A percentile compares a stretch with the other conserved stretches of the same genome.
Conservation (phyloP, 2,888 invertebrate genomes). For the Yponomeuta malinellus region DNA sequence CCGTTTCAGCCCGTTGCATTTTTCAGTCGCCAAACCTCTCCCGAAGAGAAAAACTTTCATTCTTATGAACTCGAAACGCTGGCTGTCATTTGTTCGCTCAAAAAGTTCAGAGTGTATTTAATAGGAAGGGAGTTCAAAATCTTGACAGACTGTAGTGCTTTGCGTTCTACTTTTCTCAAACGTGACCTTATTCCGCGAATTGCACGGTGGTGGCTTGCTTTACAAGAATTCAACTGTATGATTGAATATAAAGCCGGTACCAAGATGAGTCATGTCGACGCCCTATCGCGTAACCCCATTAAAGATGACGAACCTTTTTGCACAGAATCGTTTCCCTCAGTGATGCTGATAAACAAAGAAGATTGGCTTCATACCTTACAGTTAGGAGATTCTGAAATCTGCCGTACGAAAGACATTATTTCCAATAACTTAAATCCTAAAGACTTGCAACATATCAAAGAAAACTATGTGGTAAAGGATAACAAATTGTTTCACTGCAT, state of each 20-base stretch:
- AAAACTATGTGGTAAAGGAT: slow-evolving; percentile 24
- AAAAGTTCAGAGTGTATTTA: slow-evolving; percentile 22
- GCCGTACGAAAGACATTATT: slow-evolving; percentile 21
- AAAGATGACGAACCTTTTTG: neutral
- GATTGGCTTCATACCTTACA: slow-evolving; percentile 25
- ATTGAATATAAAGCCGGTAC: slow-evolving; percentile 14
- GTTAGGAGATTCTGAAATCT: slow-evolving; percentile 22
- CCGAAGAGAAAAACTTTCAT: slow-evolving; percentile 10
- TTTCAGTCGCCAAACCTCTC: slow-evolving; percentile 4
- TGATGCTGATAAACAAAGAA: slow-evolving; percentile 18
- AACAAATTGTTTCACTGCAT: slow-evolving; percentile 22
- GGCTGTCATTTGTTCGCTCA: slow-evolving; percentile 19
- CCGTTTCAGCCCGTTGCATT: slow-evolving; percentile 1
- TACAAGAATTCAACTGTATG: no score
- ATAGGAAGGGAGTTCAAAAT: no score
- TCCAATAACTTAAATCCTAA: slow-evolving; percentile 18
- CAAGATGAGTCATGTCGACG: slow-evolving; percentile 20
- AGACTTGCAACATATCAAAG: slow-evolving; percentile 20
- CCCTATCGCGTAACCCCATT: slow-evolving; percentile 16
- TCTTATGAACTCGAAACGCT: slow-evolving; percentile 9
- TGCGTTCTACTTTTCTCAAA: no score
- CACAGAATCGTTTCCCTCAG: slow-evolving; percentile 14
- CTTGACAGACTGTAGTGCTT: no score
- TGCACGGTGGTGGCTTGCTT: no score
- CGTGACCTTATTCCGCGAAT: no score